Percentiles rank a stretch among this genome's conserved stretches.
Evolutionary conservation across 2,888 invertebrate genomes (phyloP).

Genomic region (Macaria liturata): DNA sequence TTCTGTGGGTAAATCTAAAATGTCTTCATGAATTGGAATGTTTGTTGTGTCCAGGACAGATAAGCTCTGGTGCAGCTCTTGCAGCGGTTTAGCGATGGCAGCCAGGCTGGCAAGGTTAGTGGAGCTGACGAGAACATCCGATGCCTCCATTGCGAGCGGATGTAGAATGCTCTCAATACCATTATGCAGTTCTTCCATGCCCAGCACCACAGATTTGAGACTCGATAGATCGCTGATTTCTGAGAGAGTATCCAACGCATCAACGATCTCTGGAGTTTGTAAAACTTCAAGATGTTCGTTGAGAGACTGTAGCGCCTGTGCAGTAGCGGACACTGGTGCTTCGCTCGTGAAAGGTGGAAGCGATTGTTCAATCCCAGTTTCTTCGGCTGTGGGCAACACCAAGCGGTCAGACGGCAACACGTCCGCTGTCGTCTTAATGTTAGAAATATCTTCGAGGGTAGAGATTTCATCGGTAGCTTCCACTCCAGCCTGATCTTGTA

Average conservation of each 20-base stretch:
- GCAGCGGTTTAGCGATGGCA: conserved; percentile 66
- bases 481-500: conserved; percentile 72
- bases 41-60: conserved; percentile 62
- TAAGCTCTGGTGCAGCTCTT: conserved; percentile 63
- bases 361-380: conserved; percentile 47
- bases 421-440: conserved; percentile 81
- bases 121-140: conserved; percentile 48
- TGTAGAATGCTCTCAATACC: conserved; percentile 66
- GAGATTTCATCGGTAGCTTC: conserved; percentile 81
- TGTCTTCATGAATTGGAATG: conserved; percentile 70
- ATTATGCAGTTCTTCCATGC: conserved; percentile 56
- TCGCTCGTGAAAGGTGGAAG: conserved; percentile 42
- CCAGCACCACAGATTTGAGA: conserved; percentile 58
- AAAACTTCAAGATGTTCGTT: conserved; percentile 62
- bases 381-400: conserved; percentile 55
- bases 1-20: conserved; percentile 62
- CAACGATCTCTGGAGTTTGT: conserved; percentile 62
- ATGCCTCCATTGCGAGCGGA: conserved; percentile 61
- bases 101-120: conserved; percentile 54
- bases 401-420: conserved; percentile 64
- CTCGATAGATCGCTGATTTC: conserved; percentile 64
- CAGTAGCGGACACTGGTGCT: conserved; percentile 46
- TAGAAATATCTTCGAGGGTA: conserved; percentile 83
- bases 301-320: conserved; percentile 62
- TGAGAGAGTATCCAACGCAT: conserved; percentile 63